Conservation (phyloP, 2,113 vertebrate genomes). For the Anguilla japonica region DNA sequence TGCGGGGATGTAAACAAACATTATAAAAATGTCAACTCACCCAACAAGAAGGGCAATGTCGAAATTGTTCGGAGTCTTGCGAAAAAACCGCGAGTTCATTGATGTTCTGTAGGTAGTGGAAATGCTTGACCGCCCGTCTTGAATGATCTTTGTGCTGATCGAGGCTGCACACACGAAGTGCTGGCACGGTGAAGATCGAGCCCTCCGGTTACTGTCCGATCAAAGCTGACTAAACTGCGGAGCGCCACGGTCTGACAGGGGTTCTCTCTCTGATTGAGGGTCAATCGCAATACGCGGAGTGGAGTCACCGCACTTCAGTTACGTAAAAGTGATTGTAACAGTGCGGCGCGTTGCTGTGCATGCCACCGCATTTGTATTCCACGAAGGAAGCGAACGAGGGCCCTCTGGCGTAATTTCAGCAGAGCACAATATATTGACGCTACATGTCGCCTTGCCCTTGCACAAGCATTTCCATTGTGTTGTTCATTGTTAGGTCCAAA, state of each 20-base stretch:
- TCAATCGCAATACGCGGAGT: conserved; percentile 23
- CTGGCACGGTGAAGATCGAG: neutral
- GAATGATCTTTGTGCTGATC: no score
- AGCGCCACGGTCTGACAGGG: neutral
- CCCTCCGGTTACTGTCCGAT: conserved; percentile 10
- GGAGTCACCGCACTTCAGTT: conserved; percentile 2
- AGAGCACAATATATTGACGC: neutral
- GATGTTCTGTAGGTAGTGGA: neutral
- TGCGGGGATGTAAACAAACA: neutral
- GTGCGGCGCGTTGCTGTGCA: neutral
- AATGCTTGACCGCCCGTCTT: neutral
- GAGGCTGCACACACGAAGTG: conserved; percentile 3
- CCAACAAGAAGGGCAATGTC: neutral
- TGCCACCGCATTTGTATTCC: neutral
- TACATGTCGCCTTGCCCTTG: neutral
- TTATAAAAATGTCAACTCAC: conserved; percentile 21
- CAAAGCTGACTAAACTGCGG: neutral
- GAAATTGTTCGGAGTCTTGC: neutral
- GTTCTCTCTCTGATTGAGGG: neutral
- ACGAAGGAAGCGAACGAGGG: neutral
- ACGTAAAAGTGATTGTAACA: neutral
- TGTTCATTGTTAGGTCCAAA: neutral
- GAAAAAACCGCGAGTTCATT: conserved; percentile 17
- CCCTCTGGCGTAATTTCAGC: conserved; percentile 2
- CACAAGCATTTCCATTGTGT: neutral